Percentiles rank a stretch among this genome's conserved stretches.
These are phyloP conservation scores for Allophyes oxyacanthae DNA, from an alignment of 2,888 invertebrate species.

Conservation along the genomic window DNA sequence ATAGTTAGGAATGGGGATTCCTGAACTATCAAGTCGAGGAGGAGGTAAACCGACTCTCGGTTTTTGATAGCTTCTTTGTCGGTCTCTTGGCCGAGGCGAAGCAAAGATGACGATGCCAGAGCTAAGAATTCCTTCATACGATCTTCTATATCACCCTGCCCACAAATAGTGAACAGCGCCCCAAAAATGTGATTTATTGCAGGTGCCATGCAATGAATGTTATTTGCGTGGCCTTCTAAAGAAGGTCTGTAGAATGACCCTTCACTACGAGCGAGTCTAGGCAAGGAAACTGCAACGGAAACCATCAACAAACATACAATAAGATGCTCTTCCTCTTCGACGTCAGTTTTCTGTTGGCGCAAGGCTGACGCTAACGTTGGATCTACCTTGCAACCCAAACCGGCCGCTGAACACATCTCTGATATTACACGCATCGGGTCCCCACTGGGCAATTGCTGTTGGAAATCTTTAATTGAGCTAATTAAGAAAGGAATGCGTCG, in stretches of 20 bases:
- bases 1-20: slow-evolving; percentile 99
- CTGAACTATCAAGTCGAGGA: slow-evolving; percentile 99
- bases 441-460: slow-evolving; percentile 96
- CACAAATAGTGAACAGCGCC: slow-evolving; percentile 98
- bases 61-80: slow-evolving; percentile 98
- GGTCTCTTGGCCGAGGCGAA: slow-evolving; percentile 98
- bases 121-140: slow-evolving; percentile 98
- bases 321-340: slow-evolving; percentile 97
- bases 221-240: slow-evolving; percentile 98
- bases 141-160: slow-evolving; percentile 98
- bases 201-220: slow-evolving; percentile 99
- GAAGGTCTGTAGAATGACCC: slow-evolving; percentile 96
- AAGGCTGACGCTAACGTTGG: slow-evolving; percentile 97
- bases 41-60: slow-evolving; percentile 98
- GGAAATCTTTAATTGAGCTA: slow-evolving; percentile 98
- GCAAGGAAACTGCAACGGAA: slow-evolving; percentile 99
- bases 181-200: slow-evolving; percentile 99
- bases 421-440: slow-evolving; percentile 97
- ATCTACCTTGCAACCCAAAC: slow-evolving; percentile 97
- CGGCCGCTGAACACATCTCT: slow-evolving; percentile 99
- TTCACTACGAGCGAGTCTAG: slow-evolving; percentile 97
- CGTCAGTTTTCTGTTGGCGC: slow-evolving; percentile 95
- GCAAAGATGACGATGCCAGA: slow-evolving; percentile 97
- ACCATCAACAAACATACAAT: slow-evolving; percentile 99
- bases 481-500: slow-evolving; percentile 98